These are phyloP conservation scores for Zoanthus sociatus DNA, from an alignment of 92 coral and sea anemone genomes.

Conservation along the genomic window DNA sequence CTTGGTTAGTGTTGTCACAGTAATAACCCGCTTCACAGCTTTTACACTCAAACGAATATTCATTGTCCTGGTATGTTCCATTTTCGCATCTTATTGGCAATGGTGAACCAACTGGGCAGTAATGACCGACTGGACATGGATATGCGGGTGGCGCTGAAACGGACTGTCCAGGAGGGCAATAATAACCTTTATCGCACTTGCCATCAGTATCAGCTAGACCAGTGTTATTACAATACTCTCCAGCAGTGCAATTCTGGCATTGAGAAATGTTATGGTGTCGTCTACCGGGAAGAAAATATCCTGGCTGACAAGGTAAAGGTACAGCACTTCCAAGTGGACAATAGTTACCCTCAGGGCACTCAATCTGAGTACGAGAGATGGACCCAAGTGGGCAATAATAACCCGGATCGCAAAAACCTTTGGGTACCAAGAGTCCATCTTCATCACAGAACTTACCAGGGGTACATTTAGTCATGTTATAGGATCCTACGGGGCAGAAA, in stretches of 20 bases:
- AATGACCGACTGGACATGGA: slow-evolving; percentile 89
- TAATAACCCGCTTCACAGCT: slow-evolving; percentile 83
- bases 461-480: slow-evolving; percentile 87
- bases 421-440: slow-evolving; percentile 63
- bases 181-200: slow-evolving; percentile 80
- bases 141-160: slow-evolving; percentile 70
- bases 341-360: slow-evolving; percentile 85
- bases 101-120: slow-evolving; percentile 78
- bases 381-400: slow-evolving; percentile 94
- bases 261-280: slow-evolving; percentile 80
- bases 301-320: slow-evolving; percentile 83
- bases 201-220: slow-evolving; percentile 84
- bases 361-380: slow-evolving; percentile 64
- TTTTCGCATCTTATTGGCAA: slow-evolving; percentile 81
- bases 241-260: slow-evolving; percentile 83
- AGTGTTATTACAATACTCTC: slow-evolving; percentile 87
- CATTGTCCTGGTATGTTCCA: slow-evolving; percentile 86
- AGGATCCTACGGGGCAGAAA: slow-evolving; percentile 80
- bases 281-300: slow-evolving; percentile 82
- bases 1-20: slow-evolving; percentile 87
- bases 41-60: slow-evolving; percentile 75
- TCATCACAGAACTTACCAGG: slow-evolving; percentile 83
- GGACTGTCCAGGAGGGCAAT: slow-evolving; percentile 91
- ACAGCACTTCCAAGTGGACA: slow-evolving; percentile 81
- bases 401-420: slow-evolving; percentile 85